These are phyloP conservation scores for Columba guinea DNA, from an alignment of 2,797 vertebrate species.

Conservation along the genomic window DNA sequence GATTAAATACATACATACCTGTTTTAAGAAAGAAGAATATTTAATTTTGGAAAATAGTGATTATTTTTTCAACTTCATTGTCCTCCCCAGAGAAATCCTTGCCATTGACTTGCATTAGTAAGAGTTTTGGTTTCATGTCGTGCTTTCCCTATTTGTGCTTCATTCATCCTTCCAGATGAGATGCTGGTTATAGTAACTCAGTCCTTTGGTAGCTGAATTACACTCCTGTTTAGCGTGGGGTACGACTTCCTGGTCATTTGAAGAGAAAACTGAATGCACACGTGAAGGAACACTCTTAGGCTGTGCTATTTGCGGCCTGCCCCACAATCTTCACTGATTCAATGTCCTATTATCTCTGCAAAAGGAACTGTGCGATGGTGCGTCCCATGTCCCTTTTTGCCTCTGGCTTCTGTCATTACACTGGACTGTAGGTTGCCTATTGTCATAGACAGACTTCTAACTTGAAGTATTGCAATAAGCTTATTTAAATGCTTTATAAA, in stretches of 20 bases:
- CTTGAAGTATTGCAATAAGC: neutral
- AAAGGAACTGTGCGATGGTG: neutral
- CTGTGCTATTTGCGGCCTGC: neutral
- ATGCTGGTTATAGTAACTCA: neutral
- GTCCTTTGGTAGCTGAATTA: neutral
- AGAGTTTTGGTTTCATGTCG: neutral
- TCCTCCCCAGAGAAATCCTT: fast-evolving
- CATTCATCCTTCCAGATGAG: neutral
- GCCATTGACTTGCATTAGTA: neutral
- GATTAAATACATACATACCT: neutral
- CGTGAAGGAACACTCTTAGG: neutral
- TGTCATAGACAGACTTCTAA: neutral
- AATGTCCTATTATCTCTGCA: neutral
- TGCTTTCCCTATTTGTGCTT: neutral
- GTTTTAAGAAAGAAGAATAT: neutral
- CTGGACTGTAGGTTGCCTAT: neutral
- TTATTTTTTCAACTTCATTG: neutral
- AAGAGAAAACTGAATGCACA: neutral
- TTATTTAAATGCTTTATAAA: neutral
- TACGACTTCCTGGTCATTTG: neutral
- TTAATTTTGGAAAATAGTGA: neutral
- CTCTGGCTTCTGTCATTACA: neutral
- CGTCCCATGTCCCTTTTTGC: neutral
- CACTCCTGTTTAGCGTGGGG: neutral
- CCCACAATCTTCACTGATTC: neutral